Conservation (phyloP, 30 jellyfish, hydroid and myxozoan genomes). For the Aurelia coerulea region DNA sequence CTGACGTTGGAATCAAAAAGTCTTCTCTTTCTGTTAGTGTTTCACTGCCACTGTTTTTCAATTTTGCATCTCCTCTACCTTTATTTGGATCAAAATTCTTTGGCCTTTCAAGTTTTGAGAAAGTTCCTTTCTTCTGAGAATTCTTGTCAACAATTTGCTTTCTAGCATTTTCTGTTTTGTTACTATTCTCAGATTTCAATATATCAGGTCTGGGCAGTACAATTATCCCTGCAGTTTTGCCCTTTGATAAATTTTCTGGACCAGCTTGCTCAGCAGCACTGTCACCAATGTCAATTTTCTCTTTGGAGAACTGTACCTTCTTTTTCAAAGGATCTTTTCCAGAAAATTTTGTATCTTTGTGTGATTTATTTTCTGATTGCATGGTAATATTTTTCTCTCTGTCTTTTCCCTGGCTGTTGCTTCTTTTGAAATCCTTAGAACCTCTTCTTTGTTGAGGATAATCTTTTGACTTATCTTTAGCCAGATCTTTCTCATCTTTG, state of each 20-base stretch:
- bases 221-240: slow-evolving; percentile 59
- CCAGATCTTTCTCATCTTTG: neutral
- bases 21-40: neutral
- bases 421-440: too few species aligned
- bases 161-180: neutral
- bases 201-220: slow-evolving; percentile 54
- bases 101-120: slow-evolving; percentile 38
- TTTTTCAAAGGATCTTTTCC: too few species aligned
- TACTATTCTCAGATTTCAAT: neutral
- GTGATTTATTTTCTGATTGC: neutral
- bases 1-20: slow-evolving; percentile 20
- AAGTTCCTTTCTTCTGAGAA: neutral
- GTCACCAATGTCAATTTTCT: neutral
- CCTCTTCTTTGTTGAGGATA: neutral
- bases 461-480: neutral
- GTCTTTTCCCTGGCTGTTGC: neutral
- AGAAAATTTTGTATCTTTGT: neutral
- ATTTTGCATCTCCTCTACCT: slow-evolving; percentile 23
- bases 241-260: neutral
- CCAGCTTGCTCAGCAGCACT: neutral
- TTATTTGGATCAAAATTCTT: slow-evolving; percentile 5
- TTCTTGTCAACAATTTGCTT: neutral
- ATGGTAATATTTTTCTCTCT: neutral
- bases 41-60: neutral
- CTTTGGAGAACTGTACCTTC: slow-evolving; percentile 23